Percentiles rank a stretch among this genome's conserved stretches.
Evolutionary conservation across 2,888 invertebrate genomes (phyloP).

Genomic region (Fissipunctia ypsillon): DNA sequence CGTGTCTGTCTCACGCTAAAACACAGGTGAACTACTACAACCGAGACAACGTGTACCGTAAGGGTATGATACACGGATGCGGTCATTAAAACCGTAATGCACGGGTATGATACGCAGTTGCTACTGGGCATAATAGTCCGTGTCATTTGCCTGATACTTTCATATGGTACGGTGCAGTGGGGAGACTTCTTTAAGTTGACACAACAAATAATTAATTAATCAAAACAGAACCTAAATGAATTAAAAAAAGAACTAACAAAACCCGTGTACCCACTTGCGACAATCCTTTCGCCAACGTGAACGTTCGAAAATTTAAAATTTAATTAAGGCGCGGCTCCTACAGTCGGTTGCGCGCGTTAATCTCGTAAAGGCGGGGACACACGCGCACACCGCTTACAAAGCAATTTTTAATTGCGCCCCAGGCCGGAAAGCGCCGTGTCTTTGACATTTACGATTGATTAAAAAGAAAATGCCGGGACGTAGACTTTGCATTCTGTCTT

Average conservation of each 20-base stretch:
- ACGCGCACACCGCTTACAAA: conserved; percentile 80
- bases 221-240: conserved; percentile 52
- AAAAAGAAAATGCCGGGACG: conserved; percentile 75
- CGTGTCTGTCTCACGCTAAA: too few relatives aligned
- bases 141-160: too few relatives aligned
- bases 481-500: conserved; percentile 66
- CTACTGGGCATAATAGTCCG: too few relatives aligned
- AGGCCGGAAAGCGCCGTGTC: conserved; percentile 78
- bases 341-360: conserved; percentile 82
- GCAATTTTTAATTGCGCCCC: conserved; percentile 86
- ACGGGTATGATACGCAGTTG: too few relatives aligned
- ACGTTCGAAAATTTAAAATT: conserved; percentile 84
- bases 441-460: conserved; percentile 85
- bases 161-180: too few relatives aligned
- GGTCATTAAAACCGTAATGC: too few relatives aligned
- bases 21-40: too few relatives aligned
- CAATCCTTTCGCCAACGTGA: conserved; percentile 76
- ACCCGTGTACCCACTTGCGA: conserved; percentile 60
- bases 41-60: too few relatives aligned
- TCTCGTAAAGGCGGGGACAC: conserved; percentile 82
- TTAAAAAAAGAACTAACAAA: conserved; percentile 60
- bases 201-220: conserved; percentile 22
- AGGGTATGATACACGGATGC: too few relatives aligned
- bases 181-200: too few relatives aligned
- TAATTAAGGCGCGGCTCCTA: conserved; percentile 80